Evolutionary conservation across 2,113 vertebrate genomes (phyloP).

Genomic region (Rhabdornis inornatus): DNA sequence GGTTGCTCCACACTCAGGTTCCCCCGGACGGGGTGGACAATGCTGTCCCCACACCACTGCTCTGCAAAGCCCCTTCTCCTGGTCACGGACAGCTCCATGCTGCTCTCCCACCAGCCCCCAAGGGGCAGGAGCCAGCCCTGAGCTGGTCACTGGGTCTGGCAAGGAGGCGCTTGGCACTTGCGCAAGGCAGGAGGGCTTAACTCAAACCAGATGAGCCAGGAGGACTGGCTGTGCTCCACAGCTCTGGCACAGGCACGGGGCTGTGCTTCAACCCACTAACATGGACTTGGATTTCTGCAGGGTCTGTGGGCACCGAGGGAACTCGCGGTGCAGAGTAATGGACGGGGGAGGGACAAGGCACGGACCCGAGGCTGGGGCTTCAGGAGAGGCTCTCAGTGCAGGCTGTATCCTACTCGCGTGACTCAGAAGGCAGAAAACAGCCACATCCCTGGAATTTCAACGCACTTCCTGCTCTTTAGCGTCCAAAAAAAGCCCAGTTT

Average conservation of each 20-base stretch:
- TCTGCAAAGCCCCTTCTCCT: not conserved
- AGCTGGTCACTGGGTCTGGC: not conserved
- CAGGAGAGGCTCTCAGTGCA: not conserved
- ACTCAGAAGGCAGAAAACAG: not conserved
- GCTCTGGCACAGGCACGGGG: fast-evolving
- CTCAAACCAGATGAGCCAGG: not conserved
- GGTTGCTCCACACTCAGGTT: not conserved
- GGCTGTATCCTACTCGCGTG: fast-evolving
- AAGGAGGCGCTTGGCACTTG: not conserved
- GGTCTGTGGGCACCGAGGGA: not conserved
- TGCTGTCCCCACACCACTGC: fast-evolving
- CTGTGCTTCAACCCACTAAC: not conserved
- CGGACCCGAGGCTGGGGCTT: not conserved
- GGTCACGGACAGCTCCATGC: fast-evolving
- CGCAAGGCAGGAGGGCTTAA: not conserved
- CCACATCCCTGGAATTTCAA: not conserved
- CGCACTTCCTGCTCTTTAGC: not conserved
- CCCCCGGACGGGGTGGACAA: fast-evolving
- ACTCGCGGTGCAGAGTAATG: fast-evolving
- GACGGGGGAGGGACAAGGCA: not conserved
- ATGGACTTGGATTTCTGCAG: not conserved
- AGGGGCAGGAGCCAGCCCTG: not conserved
- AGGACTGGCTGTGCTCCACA: not conserved
- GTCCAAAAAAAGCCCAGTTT: not conserved
- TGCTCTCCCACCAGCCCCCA: not conserved